Evolutionary conservation across 2,797 vertebrate genomes (phyloP), one percentile per base, ranked within the genome.

Genomic region (Triplophysa yarkandensis): DNA sequence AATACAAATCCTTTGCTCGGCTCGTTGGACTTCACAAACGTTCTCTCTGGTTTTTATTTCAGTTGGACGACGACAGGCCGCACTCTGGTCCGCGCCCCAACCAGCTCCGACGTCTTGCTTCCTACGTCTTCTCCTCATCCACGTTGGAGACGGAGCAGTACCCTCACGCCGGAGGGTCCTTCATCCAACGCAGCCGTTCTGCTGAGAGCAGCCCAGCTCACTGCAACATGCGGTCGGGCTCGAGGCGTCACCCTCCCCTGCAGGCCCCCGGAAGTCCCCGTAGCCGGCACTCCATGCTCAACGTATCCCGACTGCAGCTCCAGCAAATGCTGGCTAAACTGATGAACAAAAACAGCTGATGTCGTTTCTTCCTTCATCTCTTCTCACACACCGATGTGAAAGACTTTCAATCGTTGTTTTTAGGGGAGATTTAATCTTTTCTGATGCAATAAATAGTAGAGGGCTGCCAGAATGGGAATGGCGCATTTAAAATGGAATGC

Each of bases 131-230:
- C 93, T 98, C 97, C 84, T 98, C 97, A 87, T 96, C 96, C 89
- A 96, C 97, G 70, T 89, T 98, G 93, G 97, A 99, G 93, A 98
- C 97, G 27, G 97, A 99, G 90, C 96, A 96, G 85, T 98, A 98
- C 83, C 97, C 97, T 69, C 96, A 98, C 87, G 90, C 92, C 61
- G 89, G 93, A 80, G 91, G 91, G 81, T 93, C 94, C 90, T 96
- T 98, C 92, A 96, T 99, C 92, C 97, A 99, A 92, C 93, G 97
- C 89, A 99, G 97, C 91, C 95, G 97, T 89, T 99, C 97, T 0
- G 97, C 97, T 4, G 96, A 99, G 91, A 99, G 96, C 92, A 99
- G 96, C 87, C 97, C 97, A 3, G 95, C 97, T 82, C 97, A 98
- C 85, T 82, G 80, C 54, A 84, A 76, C 39, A 54, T 78, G 8